A percentile compares a stretch with the other conserved stretches of the same genome.
Evolutionary conservation across 2,797 vertebrate species (phyloP).

Genomic region (Lepilemur ruficaudatus): DNA sequence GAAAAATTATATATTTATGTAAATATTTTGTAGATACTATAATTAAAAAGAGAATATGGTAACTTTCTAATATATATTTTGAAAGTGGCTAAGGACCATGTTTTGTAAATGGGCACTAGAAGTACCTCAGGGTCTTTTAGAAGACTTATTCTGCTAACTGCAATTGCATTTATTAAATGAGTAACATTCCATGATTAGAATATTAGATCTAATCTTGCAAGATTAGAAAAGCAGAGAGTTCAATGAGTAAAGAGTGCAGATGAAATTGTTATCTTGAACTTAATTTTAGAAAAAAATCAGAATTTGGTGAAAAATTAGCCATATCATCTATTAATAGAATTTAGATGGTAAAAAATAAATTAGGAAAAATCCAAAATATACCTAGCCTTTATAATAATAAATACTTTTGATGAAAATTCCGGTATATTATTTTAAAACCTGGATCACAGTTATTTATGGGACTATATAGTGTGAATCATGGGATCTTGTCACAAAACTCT

Average conservation of each 20-base stretch:
- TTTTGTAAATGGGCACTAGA: not conserved
- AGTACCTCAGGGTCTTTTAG: not conserved
- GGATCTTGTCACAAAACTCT: accelerated
- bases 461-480: not conserved
- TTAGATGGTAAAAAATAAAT: not conserved
- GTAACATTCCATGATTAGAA: not conserved
- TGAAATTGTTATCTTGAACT: not conserved
- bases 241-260: not conserved
- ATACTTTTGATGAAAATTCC: not conserved
- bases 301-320: not conserved
- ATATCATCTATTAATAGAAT: not conserved
- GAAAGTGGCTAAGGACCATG: not conserved
- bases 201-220: not conserved
- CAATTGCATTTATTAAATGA: not conserved
- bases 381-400: not conserved
- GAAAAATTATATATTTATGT: not conserved
- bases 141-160: not conserved
- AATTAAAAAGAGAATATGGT: not conserved
- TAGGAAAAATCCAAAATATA: not conserved
- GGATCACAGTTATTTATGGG: not conserved
- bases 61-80: not conserved
- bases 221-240: not conserved
- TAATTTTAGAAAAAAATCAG: not conserved
- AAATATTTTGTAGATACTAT: not conserved
- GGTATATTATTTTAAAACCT: not conserved